Base-by-base conservation (phyloP, 2,888 invertebrate species). In the Acanthosepion lycidas region DNA sequence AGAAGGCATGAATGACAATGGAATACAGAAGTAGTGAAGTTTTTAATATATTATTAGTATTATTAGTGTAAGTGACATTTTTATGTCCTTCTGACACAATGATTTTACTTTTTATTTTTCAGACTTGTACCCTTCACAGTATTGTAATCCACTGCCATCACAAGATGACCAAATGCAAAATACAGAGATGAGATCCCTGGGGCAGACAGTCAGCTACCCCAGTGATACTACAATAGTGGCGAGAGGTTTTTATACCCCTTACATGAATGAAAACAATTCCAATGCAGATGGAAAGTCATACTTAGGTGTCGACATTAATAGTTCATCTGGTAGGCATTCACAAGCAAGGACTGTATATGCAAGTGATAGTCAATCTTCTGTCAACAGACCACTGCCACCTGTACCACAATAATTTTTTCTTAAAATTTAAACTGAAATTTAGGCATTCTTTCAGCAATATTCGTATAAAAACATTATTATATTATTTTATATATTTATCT, bases 171-270 rank as follows among this genome's bases (percentile, higher is more conserved):
- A 33, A 23, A 59, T 23, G 23, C 59, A 59, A n/a, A 78, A n/a
- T 15, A 78, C 78, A 78, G 78, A 78, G n/a, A 78, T 78, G 78
- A 78, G 78, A 15, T 78, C 78, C 78, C 33, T 78, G 78, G 78
- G 78, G 33, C 78, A 78, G 12, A n/a, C n/a, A 33, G n/a, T 78
- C n/a, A 78, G 78, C n/a, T 78, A 78, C n/a, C 78, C 78, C 12
- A 78, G 78, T 78, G 78, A 78, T 78, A 78, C n/a, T 78, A 78
- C 78, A 78, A 78, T 78, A 78, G 78, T 78, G n/a, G 78, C 78
- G 3, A n/a, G 78, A 78, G 78, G 78, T 78, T 78, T 78, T 78
- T 78, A 78, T 78, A 78, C 78, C n/a, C 78, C 78, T 18, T 78
- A 78, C n/a, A 78, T 78, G 78, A 78, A 78, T 78, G 78, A 78